phyloP scores from a whole-genome alignment of 2,888 invertebrate genomes.

The Ochlodes sylvanus region DNA sequence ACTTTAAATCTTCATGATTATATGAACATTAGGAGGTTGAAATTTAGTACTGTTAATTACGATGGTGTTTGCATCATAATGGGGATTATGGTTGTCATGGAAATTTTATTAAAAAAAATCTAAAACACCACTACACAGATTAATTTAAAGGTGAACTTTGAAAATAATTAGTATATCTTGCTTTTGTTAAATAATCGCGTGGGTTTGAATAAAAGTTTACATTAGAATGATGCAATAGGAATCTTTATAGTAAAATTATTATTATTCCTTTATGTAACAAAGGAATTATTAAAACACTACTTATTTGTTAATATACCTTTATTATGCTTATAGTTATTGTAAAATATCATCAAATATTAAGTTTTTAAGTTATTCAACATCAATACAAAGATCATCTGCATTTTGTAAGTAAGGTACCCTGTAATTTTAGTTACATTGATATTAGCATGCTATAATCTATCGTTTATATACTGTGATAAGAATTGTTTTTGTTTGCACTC shows the following conservation, averaged over 20 bases:
- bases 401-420: constrained; percentile 50
- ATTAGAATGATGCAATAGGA: not conserved
- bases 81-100: too few relatives aligned
- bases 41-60: too few relatives aligned
- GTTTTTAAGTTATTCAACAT: constrained; percentile 19
- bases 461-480: constrained; percentile 70
- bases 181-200: not conserved
- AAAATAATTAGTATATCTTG: not conserved
- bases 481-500: constrained; percentile 61
- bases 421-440: constrained; percentile 45
- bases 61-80: too few relatives aligned
- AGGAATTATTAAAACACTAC: constrained; percentile 1
- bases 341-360: constrained; percentile 9
- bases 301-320: constrained; percentile 9
- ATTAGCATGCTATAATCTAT: constrained; percentile 48
- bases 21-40: too few relatives aligned
- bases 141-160: too few relatives aligned
- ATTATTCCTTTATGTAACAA: not conserved
- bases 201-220: not conserved
- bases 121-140: too few relatives aligned
- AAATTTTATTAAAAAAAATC: too few relatives aligned
- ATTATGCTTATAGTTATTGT: constrained; percentile 10
- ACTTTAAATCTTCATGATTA: too few relatives aligned
- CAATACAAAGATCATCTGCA: constrained; percentile 61
- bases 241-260: too few relatives aligned